Percentiles rank a stretch among this genome's conserved stretches.
Conservation (phyloP, 2,797 vertebrate genomes). For the Phoeniculus purpureus region DNA sequence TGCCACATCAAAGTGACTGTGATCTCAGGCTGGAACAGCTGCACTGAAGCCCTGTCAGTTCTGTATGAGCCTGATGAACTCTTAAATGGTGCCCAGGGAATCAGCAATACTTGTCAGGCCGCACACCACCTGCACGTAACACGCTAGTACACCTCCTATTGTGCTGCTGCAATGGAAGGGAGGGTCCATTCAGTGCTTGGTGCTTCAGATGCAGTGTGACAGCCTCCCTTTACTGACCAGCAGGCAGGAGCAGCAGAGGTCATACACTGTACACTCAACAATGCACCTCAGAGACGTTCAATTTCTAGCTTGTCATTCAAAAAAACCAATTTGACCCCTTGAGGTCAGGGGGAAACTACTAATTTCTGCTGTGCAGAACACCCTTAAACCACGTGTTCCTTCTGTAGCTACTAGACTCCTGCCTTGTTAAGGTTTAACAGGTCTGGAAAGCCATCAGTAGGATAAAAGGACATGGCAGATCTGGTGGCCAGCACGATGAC, state of each 20-base stretch:
- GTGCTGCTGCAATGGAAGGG: neutral
- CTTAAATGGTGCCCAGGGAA: neutral
- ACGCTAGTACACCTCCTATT: neutral
- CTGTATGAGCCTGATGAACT: neutral
- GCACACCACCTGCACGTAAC: neutral
- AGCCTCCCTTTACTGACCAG: neutral
- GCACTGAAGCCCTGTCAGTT: conserved; percentile 38
- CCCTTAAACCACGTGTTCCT: neutral
- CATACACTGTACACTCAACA: neutral
- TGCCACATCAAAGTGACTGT: conserved; percentile 64
- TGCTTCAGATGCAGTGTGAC: neutral
- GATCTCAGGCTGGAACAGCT: conserved; percentile 66
- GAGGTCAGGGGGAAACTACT: neutral
- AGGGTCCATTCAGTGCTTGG: neutral
- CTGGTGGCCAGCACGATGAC: too few relatives aligned
- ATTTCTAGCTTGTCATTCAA: neutral
- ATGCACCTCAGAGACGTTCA: neutral
- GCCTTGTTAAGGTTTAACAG: neutral
- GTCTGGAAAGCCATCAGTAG: neutral
- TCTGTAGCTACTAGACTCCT: neutral
- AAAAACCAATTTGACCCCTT: neutral
- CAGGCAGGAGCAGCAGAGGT: neutral
- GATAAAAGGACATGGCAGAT: neutral
- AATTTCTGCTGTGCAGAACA: neutral
- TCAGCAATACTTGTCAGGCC: conserved; percentile 20